Evolutionary conservation across 1,140 invertebrate genomes (phyloP), one percentile per base, ranked within the genome.

Genomic region (Homarus americanus): DNA sequence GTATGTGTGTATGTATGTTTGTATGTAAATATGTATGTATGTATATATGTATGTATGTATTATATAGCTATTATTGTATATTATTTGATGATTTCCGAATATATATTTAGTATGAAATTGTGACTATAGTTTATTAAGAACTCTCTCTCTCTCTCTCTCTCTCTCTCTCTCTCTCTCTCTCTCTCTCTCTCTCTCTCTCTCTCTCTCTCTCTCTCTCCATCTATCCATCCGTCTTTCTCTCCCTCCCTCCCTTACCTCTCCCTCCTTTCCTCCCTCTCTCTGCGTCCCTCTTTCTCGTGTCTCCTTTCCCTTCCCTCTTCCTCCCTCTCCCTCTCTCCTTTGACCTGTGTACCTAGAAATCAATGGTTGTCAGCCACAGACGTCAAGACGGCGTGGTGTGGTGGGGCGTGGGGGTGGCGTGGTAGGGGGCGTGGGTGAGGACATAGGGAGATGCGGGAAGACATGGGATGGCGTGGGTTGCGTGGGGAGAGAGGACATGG

Each of bases 61-160:
- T n/a, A n/a, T n/a, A n/a, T n/a, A n/a, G n/a, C n/a, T 38, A 20
- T n/a, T n/a, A 28, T 72, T 72, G 32, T 72, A 9, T 28, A 9
- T 72, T 72, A 24, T 72, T 72, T 72, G 44, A 49, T 49, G 5
- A 7, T 49, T 5, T 49, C 15, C 44, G 5, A 7, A 49, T 7
- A 49, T 49, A 15, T 49, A 5, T 49, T 7, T 49, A 7, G 44
- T 49, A 49, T 49, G 12, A 49, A 49, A 5, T 49, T 5, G 44
- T 49, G 44, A 49, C 44, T 5, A 49, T 49, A 49, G 44, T 5
- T 32, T 75, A n/a, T n/a, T n/a, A n/a, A n/a, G n/a, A n/a, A n/a
- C n/a, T n/a, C n/a, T n/a, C n/a, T n/a, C n/a, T n/a, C 72, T 75
- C 72, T 75, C 72, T 75, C 72, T 75, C 72, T 75, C 72, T 75